These are phyloP conservation scores for Anarsia innoxiella DNA, from an alignment of 2,888 invertebrate species.

Conservation along the genomic window DNA sequence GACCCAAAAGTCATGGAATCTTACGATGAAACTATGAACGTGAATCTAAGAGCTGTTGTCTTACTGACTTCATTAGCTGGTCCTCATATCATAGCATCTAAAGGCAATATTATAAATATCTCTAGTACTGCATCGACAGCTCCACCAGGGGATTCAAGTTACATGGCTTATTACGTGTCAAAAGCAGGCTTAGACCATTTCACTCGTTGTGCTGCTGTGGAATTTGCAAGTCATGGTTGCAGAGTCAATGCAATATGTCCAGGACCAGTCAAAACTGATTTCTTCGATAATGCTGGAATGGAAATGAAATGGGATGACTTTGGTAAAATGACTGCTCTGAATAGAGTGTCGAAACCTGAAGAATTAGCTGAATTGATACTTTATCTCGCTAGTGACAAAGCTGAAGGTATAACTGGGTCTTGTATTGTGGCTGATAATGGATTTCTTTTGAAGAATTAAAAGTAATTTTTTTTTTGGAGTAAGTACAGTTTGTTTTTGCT, in stretches of 20 bases:
- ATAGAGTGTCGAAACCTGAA: constrained; percentile 19
- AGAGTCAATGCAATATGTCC: constrained; percentile 83
- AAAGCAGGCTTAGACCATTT: constrained; percentile 85
- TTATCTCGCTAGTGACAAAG: constrained; percentile 24
- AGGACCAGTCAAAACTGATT: constrained; percentile 76
- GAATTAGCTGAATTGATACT: constrained; percentile 27
- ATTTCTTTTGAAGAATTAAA: background rate
- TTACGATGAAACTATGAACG: constrained; percentile 31
- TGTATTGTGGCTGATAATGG: constrained; percentile 24
- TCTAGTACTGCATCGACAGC: constrained; percentile 28
- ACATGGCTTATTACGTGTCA: constrained; percentile 75
- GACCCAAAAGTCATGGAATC: constrained; percentile 24
- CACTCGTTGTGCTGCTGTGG: constrained; percentile 80
- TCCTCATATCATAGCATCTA: constrained; percentile 31
- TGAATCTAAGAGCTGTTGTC: constrained; percentile 31
- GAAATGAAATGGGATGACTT: constrained; percentile 59
- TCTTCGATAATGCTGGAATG: constrained; percentile 31
- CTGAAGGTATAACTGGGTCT: constrained; percentile 26
- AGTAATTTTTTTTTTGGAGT: no score
- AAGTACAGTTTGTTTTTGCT: no score
- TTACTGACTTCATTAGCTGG: constrained; percentile 28
- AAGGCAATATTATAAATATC: constrained; percentile 40
- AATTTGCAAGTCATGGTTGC: constrained; percentile 71
- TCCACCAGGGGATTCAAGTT: background rate
- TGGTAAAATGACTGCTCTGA: constrained; percentile 13